A percentile compares a stretch with the other conserved stretches of the same genome.
phyloP scores from a whole-genome alignment of 2,113 vertebrate species.

The Piprites chloris region DNA sequence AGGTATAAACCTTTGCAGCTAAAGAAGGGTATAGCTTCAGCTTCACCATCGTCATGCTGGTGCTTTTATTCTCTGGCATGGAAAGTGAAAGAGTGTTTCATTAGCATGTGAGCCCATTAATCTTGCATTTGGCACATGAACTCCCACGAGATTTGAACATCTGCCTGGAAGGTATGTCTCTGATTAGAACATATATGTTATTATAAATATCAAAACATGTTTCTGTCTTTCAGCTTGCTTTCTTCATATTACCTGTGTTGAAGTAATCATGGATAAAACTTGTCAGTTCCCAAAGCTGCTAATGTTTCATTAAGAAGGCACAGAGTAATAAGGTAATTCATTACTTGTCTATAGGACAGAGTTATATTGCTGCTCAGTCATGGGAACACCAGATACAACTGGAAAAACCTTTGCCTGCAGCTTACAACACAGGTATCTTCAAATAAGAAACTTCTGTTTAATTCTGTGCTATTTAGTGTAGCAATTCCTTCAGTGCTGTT shows the following conservation, averaged over 20 bases:
- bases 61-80: conserved; percentile 8
- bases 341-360: not conserved
- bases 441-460: not conserved
- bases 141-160: conserved; percentile 22
- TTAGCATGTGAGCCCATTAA: conserved; percentile 8
- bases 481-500: not conserved
- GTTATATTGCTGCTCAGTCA: not conserved
- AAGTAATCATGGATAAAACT: not conserved
- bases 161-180: conserved; percentile 40
- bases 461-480: not conserved
- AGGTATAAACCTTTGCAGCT: not conserved
- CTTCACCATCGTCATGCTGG: not conserved
- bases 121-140: conserved; percentile 17
- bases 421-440: not conserved
- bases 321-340: not conserved
- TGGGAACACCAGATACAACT: not conserved
- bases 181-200: conserved; percentile 41
- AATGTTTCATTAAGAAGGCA: conserved; percentile 23
- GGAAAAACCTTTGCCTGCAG: not conserved
- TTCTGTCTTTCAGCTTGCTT: conserved; percentile 20
- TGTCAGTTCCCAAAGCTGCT: not conserved
- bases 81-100: conserved; percentile 20
- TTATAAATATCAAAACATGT: conserved; percentile 41
- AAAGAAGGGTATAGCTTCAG: not conserved
- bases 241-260: not conserved